These are phyloP conservation scores for Teleopsis dalmanni DNA, from an alignment of 1,140 invertebrate species.

Conservation along the genomic window DNA sequence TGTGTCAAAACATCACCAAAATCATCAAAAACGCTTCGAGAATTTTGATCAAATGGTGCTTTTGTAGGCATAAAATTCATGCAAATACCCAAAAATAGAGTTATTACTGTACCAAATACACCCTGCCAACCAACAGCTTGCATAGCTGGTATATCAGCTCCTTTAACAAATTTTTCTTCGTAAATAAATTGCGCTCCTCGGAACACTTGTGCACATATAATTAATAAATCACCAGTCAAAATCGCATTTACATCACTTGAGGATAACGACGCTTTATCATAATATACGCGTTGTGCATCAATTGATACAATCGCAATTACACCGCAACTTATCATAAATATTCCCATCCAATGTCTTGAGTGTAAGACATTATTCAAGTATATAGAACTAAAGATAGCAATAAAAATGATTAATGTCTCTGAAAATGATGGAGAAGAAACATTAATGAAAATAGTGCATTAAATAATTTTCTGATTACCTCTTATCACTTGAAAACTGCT, in stretches of 20 bases:
- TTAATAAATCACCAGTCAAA: conserved; percentile 85
- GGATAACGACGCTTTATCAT: conserved; percentile 38
- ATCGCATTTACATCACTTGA: conserved; percentile 60
- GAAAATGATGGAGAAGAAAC: not conserved
- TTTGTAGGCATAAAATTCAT: conserved; percentile 76
- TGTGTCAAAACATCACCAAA: conserved; percentile 75
- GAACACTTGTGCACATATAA: conserved; percentile 85
- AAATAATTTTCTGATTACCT: conserved; percentile 48
- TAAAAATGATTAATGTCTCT: conserved; percentile 90
- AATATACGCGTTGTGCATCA: conserved; percentile 44
- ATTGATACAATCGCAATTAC: conserved; percentile 69
- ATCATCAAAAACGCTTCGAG: conserved; percentile 76
- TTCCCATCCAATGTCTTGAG: conserved; percentile 64
- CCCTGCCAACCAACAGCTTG: conserved; percentile 89
- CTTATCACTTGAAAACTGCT: conserved; percentile 96
- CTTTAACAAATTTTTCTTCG: conserved; percentile 83
- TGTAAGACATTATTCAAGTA: conserved; percentile 69
- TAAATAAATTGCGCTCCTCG: conserved; percentile 89
- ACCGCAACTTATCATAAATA: conserved; percentile 70
- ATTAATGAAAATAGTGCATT: not conserved
- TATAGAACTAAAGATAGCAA: conserved; percentile 80
- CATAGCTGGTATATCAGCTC: conserved; percentile 69
- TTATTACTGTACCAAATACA: conserved; percentile 75
- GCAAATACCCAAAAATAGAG: conserved; percentile 67
- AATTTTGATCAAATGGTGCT: conserved; percentile 68